Base-by-base conservation (phyloP, 2,797 vertebrate genomes). In the Lates japonicus region DNA sequence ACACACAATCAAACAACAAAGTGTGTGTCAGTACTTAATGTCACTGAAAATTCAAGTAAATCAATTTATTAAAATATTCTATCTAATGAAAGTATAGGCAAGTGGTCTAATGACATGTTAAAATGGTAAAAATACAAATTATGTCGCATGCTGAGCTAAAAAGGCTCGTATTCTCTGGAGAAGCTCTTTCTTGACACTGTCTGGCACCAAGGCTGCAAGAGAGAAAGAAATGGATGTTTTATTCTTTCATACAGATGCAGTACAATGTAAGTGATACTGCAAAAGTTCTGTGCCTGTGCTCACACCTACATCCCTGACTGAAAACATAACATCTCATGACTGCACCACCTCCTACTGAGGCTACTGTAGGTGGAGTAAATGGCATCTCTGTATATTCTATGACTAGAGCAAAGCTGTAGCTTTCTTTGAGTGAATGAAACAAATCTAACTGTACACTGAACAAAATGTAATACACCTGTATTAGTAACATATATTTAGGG, bases 131-230 rank as follows among this genome's bases (percentile, higher is more conserved):
- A 55, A 65, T 35, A 33, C 49, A 33, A 52, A 41, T 93, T 81
- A 95, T 84, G 97, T 96, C 86, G 97, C 96, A 83, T 99, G 97
- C 88, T 99, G 98, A 74, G 97, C 96, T 70, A 99, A 95, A 91
- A 99, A 99, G 66, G 96, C 96, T 94, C 98, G 96, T 96, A 99
- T 99, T 97, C 97, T 97, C 87, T 98, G 98, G 76, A 99, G 95
- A 76, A 99, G 97, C 78, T 99, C 98, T 87, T 99, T 99, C 94
- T 99, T 99, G 87, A 99, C 98, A 55, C 98, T 99, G 95, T 99
- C 98, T 81, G 98, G 98, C 84, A 99, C 98, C 94, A 98, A 95
- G 8, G 97, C 98, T 99, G 96, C 83, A 96, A 91, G 65, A 92
- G 22, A 86, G 37, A 51, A 77, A 81, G 5, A 73, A 2, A 59